A percentile compares a stretch with the other conserved stretches of the same genome.
These are phyloP conservation scores for Eupithecia subfuscata DNA, from an alignment of 2,888 invertebrate species.

Conservation along the genomic window DNA sequence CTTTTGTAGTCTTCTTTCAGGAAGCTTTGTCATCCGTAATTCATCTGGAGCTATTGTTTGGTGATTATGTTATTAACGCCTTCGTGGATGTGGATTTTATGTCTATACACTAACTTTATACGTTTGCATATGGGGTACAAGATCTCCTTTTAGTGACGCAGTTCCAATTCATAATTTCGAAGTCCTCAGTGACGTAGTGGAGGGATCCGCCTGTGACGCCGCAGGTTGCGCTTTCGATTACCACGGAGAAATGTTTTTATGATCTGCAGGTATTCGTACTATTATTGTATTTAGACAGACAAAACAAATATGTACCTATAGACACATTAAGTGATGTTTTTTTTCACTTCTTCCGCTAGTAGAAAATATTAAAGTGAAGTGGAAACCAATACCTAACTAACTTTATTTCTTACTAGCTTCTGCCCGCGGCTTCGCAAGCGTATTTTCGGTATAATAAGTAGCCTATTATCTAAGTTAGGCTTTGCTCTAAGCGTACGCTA, in stretches of 20 bases:
- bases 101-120: not conserved
- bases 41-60: constrained; percentile 35
- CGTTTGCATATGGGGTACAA: not conserved
- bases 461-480: too few relatives aligned
- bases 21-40: constrained; percentile 51
- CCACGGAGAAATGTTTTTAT: not conserved
- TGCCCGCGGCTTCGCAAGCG: too few relatives aligned
- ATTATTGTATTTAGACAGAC: too few relatives aligned
- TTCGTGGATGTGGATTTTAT: constrained; percentile 8
- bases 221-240: not conserved
- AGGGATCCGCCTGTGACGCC: not conserved
- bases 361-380: too few relatives aligned
- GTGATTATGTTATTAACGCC: constrained; percentile 39
- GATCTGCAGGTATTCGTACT: too few relatives aligned
- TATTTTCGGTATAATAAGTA: too few relatives aligned
- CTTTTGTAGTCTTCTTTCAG: constrained; percentile 52
- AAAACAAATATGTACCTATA: too few relatives aligned
- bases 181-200: not conserved
- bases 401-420: too few relatives aligned
- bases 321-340: too few relatives aligned
- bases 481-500: too few relatives aligned
- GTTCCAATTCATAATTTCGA: not conserved
- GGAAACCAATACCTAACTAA: too few relatives aligned
- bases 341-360: too few relatives aligned
- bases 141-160: not conserved